A percentile compares a stretch with the other conserved stretches of the same genome.
Evolutionary conservation across 2,113 vertebrate species (phyloP).

Genomic region (Sebastes fasciatus): DNA sequence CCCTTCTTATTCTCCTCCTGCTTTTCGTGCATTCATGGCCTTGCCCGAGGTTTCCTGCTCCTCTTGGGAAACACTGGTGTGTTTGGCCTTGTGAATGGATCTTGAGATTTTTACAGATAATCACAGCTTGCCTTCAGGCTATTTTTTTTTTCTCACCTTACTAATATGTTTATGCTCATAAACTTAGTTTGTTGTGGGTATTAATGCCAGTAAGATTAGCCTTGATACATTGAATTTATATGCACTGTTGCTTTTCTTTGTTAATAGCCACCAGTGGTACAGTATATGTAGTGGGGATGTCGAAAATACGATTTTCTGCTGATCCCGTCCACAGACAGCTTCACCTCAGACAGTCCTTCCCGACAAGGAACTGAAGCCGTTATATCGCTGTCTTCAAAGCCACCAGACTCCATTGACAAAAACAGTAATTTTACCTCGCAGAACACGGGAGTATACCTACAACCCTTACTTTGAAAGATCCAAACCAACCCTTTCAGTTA

Average conservation of each 20-base stretch:
- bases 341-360: too few species aligned
- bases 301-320: too few species aligned
- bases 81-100: constrained; percentile 26
- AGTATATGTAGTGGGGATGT: too few species aligned
- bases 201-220: not conserved
- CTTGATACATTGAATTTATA: not conserved
- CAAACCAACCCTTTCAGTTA: too few species aligned
- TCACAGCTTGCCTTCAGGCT: constrained; percentile 16
- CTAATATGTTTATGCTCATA: not conserved
- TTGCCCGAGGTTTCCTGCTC: constrained; percentile 46
- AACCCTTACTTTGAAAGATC: too few species aligned
- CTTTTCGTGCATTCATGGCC: constrained; percentile 12
- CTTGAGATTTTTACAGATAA: constrained; percentile 18
- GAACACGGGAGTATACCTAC: too few species aligned
- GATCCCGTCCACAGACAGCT: too few species aligned
- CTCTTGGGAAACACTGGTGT: constrained; percentile 30
- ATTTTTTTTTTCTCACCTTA: not conserved
- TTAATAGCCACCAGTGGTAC: not conserved
- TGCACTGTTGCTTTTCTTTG: not conserved
- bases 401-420: too few species aligned
- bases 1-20: not conserved
- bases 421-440: too few species aligned
- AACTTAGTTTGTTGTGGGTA: not conserved
- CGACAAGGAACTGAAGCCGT: too few species aligned
- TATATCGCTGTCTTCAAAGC: too few species aligned